Base-by-base conservation (phyloP, 1,140 invertebrate species). In the Aphidius gifuensis region DNA sequence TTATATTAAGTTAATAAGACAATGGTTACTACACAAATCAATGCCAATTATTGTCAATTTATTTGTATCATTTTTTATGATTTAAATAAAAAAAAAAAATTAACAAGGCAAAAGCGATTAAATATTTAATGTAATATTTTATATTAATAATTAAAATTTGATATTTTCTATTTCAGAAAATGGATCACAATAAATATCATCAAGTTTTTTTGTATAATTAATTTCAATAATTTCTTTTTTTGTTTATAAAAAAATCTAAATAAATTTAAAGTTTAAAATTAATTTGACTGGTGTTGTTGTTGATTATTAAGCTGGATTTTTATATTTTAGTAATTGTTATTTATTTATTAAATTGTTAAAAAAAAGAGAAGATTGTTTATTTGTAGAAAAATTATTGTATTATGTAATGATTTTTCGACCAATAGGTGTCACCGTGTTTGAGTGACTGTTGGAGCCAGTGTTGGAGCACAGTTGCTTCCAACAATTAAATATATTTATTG, bases 1-100 rank as follows among this genome's bases (percentile, higher is more conserved):
- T 51, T 9, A 51, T 68, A 67, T 74, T 65, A 68, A 74, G 74
- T 70, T 80, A 46, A 78, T 76, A 78, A 76, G 72, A 68, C 74
- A 62, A 39, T 68, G 60, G 66, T 66, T 75, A 75, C 78, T 81
- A 79, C 70, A 76, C 69, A 66, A 65, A 66, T 49, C 21, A 38
- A 55, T 43, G 39, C 23, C 6, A 42, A 40, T 11, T 55, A 4
- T 55, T 43, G 39, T 43, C 21, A 16, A 16, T 55, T 55, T 16
- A 42, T 55, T 55, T 40, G 6, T 16, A 40, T 55, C 53, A 43
- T 55, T 23, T 43, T 4, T 43, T 44, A 4, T 55, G 53, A 43
- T 21, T 55, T 16, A 55, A 7, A n/a, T 16, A 38, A 55, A 44
- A 39, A 39, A 11, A 42, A 42, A 8, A 32, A 39, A 32, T 55